Percentiles rank a stretch among this genome's conserved stretches.
phyloP scores from a whole-genome alignment of 2,113 vertebrate genomes.

The Grallaria varia region DNA sequence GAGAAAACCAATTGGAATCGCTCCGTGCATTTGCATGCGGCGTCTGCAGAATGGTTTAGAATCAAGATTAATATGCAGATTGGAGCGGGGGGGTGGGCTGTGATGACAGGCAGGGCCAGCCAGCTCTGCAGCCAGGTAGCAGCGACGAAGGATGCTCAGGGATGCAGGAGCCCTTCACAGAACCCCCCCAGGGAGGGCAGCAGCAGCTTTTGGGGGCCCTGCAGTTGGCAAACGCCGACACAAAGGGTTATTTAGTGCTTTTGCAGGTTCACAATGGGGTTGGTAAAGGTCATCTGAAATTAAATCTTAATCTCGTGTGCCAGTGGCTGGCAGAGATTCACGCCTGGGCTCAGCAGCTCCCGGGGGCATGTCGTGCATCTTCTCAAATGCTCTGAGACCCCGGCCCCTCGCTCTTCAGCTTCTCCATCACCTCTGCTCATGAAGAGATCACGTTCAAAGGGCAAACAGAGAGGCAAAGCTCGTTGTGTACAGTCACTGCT shows the following conservation, averaged over 20 bases:
- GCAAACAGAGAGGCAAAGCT: not conserved
- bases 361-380: accelerated
- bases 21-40: conserved; percentile 25
- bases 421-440: not conserved
- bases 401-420: not conserved
- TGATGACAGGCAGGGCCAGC: not conserved
- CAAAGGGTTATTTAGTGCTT: not conserved
- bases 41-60: conserved; percentile 3
- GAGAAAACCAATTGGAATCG: conserved; percentile 47
- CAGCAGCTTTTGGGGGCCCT: not conserved
- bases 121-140: accelerated
- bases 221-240: accelerated
- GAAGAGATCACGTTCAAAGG: not conserved
- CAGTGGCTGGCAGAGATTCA: not conserved
- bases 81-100: not conserved
- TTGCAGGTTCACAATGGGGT: not conserved
- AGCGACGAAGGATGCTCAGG: not conserved
- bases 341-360: not conserved
- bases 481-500: not conserved
- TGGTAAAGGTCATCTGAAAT: not conserved
- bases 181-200: not conserved
- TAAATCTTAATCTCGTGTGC: not conserved
- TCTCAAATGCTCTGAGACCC: not conserved
- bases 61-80: conserved; percentile 53
- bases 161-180: not conserved